Percentiles rank a stretch among this genome's conserved stretches.
Conservation (phyloP, 2,113 vertebrate species). For the Leiothrix lutea region DNA sequence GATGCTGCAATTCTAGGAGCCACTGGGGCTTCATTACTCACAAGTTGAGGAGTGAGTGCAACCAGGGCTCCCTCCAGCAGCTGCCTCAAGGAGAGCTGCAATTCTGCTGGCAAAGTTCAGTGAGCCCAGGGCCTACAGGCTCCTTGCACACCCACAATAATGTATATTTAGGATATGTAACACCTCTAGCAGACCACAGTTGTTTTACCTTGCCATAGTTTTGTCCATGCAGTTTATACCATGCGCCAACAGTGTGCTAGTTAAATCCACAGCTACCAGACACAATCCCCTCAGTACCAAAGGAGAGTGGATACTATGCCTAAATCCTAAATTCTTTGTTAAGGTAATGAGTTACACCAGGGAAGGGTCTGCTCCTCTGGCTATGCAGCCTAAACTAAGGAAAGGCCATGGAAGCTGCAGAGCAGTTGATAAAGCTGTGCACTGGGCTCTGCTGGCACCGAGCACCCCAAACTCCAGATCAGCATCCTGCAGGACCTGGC, state of each 20-base stretch:
- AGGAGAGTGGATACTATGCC: background rate
- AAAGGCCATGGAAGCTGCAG: background rate
- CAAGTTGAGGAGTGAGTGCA: background rate
- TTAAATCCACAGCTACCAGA: background rate
- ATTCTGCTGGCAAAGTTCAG: background rate
- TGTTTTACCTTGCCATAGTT: background rate
- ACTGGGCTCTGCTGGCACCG: background rate
- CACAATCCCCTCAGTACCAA: background rate
- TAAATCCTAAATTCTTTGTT: background rate
- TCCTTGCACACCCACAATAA: background rate
- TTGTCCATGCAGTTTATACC: background rate
- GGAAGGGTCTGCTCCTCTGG: background rate
- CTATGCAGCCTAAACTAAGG: background rate
- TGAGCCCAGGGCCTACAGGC: background rate
- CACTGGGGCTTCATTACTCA: background rate
- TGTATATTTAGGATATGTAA: background rate
- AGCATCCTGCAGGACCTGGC: background rate
- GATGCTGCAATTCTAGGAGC: background rate
- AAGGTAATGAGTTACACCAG: background rate
- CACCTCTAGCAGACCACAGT: background rate
- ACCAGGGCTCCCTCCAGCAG: background rate
- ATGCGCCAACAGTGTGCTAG: fast-evolving
- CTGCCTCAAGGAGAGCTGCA: background rate
- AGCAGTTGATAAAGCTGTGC: background rate
- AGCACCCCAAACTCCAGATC: background rate